phyloP scores from a whole-genome alignment of 1,140 invertebrate genomes.

The Archegozetes longisetosus region DNA sequence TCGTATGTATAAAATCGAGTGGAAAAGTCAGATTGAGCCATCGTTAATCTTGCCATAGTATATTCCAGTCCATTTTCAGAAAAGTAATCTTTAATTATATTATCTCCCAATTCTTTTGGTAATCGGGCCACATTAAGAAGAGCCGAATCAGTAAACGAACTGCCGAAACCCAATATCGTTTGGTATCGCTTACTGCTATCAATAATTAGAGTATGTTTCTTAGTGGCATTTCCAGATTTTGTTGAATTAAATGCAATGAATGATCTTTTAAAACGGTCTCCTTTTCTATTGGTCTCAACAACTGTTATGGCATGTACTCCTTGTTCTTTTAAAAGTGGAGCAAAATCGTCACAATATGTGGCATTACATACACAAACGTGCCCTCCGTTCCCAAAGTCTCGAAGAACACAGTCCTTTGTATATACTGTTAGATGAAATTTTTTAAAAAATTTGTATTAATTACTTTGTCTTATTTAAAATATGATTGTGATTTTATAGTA shows the following conservation, averaged over 20 bases:
- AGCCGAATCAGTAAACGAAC: conserved; percentile 68
- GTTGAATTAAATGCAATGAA: conserved; percentile 16
- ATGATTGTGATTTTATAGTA: no score
- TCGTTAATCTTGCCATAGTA: conserved; percentile 54
- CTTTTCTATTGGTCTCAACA: conserved; percentile 37
- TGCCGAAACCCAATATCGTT: conserved; percentile 59
- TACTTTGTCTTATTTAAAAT: no score
- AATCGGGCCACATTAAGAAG: conserved; percentile 52
- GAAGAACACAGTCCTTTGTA: conserved; percentile 33
- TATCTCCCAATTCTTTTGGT: conserved; percentile 35
- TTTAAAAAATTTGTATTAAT: no score
- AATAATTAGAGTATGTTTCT: conserved; percentile 15
- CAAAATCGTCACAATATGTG: conserved; percentile 60
- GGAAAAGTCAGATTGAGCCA: conserved; percentile 68
- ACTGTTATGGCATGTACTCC: conserved; percentile 27
- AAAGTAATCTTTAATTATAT: conserved; percentile 22
- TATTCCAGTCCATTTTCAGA: conserved; percentile 41
- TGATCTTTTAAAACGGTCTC: conserved; percentile 31
- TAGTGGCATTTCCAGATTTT: not conserved
- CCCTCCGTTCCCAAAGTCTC: conserved; percentile 31
- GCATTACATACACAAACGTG: conserved; percentile 71
- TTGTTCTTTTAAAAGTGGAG: conserved; percentile 24
- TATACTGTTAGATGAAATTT: no score
- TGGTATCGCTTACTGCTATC: conserved; percentile 25
- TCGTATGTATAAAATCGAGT: conserved; percentile 49